Evolutionary conservation across 2,113 vertebrate species (phyloP), one percentile per base, ranked within the genome.

Genomic region (Daphoenositta chrysoptera): DNA sequence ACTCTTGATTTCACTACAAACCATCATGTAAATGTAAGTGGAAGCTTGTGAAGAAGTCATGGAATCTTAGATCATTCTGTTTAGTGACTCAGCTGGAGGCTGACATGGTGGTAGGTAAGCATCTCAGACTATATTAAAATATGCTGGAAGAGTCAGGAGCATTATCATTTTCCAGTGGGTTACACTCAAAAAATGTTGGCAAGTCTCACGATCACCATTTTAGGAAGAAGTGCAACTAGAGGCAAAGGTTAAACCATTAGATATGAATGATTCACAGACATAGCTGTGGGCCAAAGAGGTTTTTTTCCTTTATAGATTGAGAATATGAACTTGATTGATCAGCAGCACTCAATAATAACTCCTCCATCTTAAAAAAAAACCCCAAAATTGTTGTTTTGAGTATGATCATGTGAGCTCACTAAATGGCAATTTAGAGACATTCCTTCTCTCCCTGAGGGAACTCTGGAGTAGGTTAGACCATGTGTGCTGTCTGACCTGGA

Each of bases 11-110:
- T 93, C 53, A 65, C 51, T 65, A 21, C 60, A 94, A 87, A 47
- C 16, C 0, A 0, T 40, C 44, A 54, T 35, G 33, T 19, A 83
- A 78, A 70, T n/a, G 14, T 37, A 80, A 64, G 58, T 57, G 53
- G 56, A 90, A 91, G 39, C 45, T 80, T 81, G 51, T 1, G 4
- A 83, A 82, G 44, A 69, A 91, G 31, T 87, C 53, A 82, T 82
- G 47, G 44, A 91, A 85, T 85, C 81, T 89, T 69, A 89, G 70
- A 83, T 87, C 53, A 89, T 24, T 48, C 24, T 77, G 16, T 60
- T 81, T 50, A 79, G 45, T 96, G 87, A 96, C 70, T 96, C 81
- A 94, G 66, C n/a, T 82, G 61, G 40, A 79, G 69, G 61, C 22
- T 15, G 21, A 53, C n/a, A 58, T 19, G 7, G 26, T 75, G 16